Evolutionary conservation across 2,888 invertebrate species (phyloP), one percentile per base, ranked within the genome.

Genomic region (Sarcophaga caerulescens): DNA sequence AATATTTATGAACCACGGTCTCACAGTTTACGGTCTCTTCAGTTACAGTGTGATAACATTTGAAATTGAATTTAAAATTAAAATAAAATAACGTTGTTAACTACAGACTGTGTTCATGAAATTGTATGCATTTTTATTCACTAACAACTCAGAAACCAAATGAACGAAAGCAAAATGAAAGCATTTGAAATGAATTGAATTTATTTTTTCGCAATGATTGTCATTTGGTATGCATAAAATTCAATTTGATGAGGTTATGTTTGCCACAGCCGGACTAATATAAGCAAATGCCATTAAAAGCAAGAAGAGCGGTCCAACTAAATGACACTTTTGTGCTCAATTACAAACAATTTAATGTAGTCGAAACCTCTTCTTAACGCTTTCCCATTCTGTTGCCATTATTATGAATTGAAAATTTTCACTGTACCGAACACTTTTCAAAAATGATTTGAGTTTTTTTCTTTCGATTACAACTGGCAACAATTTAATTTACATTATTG

Each of bases 221-320:
- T 77, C 85, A 85, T 82, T 85, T 82, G 85, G 70, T 79, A 82
- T 79, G 66, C 79, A 79, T 79, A 76, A 82, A 82, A 85, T 85
- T 79, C 75, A 85, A 85, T 79, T 82, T 75, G 79, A 79, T 82
- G 82, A 85, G 85, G 78, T 79, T 79, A 69, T 85, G 4, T 52
- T 79, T 82, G 75, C 23, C 23, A 60, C 75, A 79, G 71, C 60
- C 65, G 65, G 35, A 35, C n/a, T 21, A 21, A 19, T 25, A 47
- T 57, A 81, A 25, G 12, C 71, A 12, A 19, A 66, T 14, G 4
- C n/a, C 17, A 23, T n/a, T 57, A 17, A 35, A 17, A 74, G n/a
- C 44, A 62, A 63, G 23, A 62, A 71, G 14, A 71, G 14, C 62
- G 65, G 63, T 63, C 60, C 69, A 65, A 21, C 19, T 70, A 78